Base-by-base conservation (phyloP, 1,140 invertebrate genomes). In the Apis cerana region DNA sequence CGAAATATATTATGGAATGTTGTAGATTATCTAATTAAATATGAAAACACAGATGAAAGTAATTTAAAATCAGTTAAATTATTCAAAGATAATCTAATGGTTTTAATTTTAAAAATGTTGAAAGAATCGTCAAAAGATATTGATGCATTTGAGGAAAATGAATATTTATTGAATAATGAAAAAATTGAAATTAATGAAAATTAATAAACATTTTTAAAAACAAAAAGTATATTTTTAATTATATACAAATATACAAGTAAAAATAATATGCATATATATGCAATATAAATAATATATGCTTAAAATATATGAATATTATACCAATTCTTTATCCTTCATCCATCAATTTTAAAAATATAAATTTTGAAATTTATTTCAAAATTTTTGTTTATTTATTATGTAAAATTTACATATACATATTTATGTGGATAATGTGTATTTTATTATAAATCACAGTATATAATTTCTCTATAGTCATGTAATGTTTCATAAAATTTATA, bases 21-120 rank as follows among this genome's bases (percentile, higher is more conserved):
- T n/a, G 91, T 95, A 11, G 74, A 94, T 9, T 95, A 95, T 85
- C 93, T 94, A 84, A 92, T 95, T 27, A 91, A 95, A 69, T 94
- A 94, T 43, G 89, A 95, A 85, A 84, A 91, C 8, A 74, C 15
- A 75, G 0, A 48, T 0, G 1, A 19, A 64, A 0, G 27, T 1
- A 50, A 78, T 27, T 58, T 82, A n/a, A 0, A 48, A 5, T 11
- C 8, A 8, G 13, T 81, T 54, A 33, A 65, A 8, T 69, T n/a
- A 0, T 78, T 78, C 19, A 87, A 65, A 75, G 1, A 74, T 1
- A 1, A 61, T 56, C 9, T 87, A 43, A 17, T 87, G 27, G 17
- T 5, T 48, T 15, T 82, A 48, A 9, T 87, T n/a, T 17, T 23
- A 56, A 33, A 84, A 19, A 27, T 62, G 3, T 10, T 87, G 8